Evolutionary conservation across 1,140 invertebrate genomes (phyloP), one percentile per base, ranked within the genome.

Genomic region (Medauroidea extradentata): DNA sequence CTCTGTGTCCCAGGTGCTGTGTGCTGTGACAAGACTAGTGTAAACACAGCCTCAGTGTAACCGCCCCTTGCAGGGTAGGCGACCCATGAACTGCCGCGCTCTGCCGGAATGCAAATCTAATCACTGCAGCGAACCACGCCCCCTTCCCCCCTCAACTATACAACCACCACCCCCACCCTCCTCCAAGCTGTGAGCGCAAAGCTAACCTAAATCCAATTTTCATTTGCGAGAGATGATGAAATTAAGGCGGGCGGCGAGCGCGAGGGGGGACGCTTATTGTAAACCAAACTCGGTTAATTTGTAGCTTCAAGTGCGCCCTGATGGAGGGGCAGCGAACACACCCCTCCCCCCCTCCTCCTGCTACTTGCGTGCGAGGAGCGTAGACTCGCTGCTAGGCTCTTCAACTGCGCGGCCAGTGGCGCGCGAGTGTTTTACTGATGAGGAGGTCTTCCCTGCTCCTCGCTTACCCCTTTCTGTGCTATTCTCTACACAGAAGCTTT

Each of bases 221-320:
- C 16, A 59, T 14, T 34, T 13, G 41, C 24, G 34, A 16, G 68
- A 67, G 69, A 69, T 74, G 71, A 75, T 75, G 69, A 73, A 74
- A 74, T 74, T 74, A 75, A 34, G 29, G 29, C 29, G 29, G 29
- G 29, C 29, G 5, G 5, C 11, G 5, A 11, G 29, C 11, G 11
- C 29, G 29, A 4, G 29, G 5, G 67, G 63, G 63, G 65, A 63
- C 69, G 67, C 69, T 74, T 74, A 74, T 75, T 76, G 72, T 75
- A 76, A 75, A 75, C 72, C 73, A 74, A 75, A 75, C 71, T 73
- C 65, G 67, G 68, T 67, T 72, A 75, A 75, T 75, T 73, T 66
- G 65, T 66, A 67, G 56, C 65, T 52, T 25, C 21, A 46, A 42
- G 53, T 46, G 25, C 19, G 29, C 24, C 4, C 39, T 34, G 19